These are phyloP conservation scores for Lasioglossum albipes DNA, from an alignment of 1,140 invertebrate species.

Conservation along the genomic window DNA sequence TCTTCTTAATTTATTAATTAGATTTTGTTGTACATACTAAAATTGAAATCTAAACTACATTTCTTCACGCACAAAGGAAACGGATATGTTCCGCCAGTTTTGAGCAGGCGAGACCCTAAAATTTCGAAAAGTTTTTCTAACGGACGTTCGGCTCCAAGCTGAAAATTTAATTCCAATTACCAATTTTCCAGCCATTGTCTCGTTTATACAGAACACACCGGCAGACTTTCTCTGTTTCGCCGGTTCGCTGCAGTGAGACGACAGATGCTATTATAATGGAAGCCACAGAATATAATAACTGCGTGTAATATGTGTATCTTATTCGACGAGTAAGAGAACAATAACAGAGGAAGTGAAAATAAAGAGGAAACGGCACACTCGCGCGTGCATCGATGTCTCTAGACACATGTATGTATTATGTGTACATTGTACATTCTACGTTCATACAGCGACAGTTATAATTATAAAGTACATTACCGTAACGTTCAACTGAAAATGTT, in stretches of 20 bases:
- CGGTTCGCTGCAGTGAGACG: slow-evolving; percentile 2
- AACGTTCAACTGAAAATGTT: no score
- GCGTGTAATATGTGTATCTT: slow-evolving; percentile 14
- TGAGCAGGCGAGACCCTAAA: background rate
- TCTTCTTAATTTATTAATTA: no score
- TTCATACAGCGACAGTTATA: background rate
- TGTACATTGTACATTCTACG: fast-evolving
- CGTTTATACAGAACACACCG: background rate
- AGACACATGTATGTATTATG: background rate
- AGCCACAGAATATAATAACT: slow-evolving; percentile 47
- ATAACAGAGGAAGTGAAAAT: background rate
- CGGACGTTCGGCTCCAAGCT: background rate
- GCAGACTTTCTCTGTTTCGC: slow-evolving; percentile 11
- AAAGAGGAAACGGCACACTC: slow-evolving; percentile 5
- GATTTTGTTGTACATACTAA: no score
- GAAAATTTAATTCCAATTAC: slow-evolving; percentile 65
- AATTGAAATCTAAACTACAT: background rate
- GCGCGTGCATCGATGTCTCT: background rate
- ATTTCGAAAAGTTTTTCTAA: background rate
- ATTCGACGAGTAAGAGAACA: background rate
- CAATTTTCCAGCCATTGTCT: slow-evolving; percentile 57
- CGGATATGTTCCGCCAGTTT: background rate
- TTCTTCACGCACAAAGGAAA: background rate
- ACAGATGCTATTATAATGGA: slow-evolving; percentile 69
- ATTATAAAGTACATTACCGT: background rate